Evolutionary conservation across 1,140 invertebrate genomes (phyloP), one percentile per base, ranked within the genome.

Genomic region (Lepidurus couesii): DNA sequence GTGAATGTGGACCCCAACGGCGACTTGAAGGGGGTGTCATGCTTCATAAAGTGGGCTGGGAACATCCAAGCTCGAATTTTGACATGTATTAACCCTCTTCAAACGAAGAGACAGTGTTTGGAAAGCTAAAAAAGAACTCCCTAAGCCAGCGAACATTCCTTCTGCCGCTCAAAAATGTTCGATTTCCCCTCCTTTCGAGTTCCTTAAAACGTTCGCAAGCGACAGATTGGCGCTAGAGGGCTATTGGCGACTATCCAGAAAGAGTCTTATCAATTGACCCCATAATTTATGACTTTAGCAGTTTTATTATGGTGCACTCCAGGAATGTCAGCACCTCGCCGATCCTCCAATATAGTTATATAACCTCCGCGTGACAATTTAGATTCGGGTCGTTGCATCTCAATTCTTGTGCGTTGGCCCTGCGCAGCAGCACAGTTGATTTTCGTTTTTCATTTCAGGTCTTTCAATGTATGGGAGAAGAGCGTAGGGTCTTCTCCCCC

Each of bases 11-110:
- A 65, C 53, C 53, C 53, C 53, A 65, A 21, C 53, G 53, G 53
- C 53, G 53, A 65, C 53, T 65, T 65, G 53, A 65, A 65, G 53
- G 53, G 34, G 53, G 53, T 65, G 53, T 65, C 53, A 65, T 65
- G 53, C 53, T 65, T 65, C 53, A 65, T 65, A 65, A 65, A 65
- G 53, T 65, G 53, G 53, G 21, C 53, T 65, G 53, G 53, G 53
- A 21, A 65, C 53, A 16, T 65, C 8, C 53, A 16, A 7, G 53
- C 53, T 65, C 53, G 53, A 65, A 65, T 9, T 65, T 65, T 65
- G 53, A 65, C 53, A 65, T n/a, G 53, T 21, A 65, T 65, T 65
- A 65, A 65, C 53, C 53, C 53, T 65, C 53, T 13, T 65, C 53
- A 65, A 13, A 65, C 53, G 16, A 65, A 13, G 21, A 7, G 6